Percentiles rank a stretch among this genome's conserved stretches.
Evolutionary conservation across 2,113 vertebrate genomes (phyloP).

Genomic region (Salvelinus fontinalis): DNA sequence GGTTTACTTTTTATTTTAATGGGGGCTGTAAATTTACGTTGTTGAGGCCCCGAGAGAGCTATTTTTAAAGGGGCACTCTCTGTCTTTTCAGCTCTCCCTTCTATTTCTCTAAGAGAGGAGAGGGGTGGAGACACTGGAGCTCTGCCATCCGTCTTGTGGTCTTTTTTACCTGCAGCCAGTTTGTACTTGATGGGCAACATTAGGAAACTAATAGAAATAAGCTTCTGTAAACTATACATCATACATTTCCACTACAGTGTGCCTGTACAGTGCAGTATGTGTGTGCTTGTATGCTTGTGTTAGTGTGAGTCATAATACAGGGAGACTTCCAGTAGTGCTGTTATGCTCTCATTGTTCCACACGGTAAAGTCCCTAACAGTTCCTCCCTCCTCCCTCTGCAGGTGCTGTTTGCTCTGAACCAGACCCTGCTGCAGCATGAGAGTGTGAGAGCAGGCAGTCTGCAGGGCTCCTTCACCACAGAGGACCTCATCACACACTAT

Average conservation of each 20-base stretch:
- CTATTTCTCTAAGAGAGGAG: constrained; percentile 12
- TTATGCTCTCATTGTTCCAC: not conserved
- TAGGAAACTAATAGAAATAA: constrained; percentile 35
- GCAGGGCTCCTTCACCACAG: constrained; percentile 82
- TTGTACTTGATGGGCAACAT: constrained; percentile 35
- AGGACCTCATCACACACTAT: constrained; percentile 90
- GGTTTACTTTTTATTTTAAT: constrained; percentile 78
- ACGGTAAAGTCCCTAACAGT: not conserved
- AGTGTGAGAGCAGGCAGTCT: constrained; percentile 83
- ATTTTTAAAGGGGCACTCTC: constrained; percentile 55
- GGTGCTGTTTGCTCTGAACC: constrained; percentile 88
- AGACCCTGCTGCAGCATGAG: constrained; percentile 85
- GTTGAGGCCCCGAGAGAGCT: constrained; percentile 42
- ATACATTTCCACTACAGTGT: not conserved
- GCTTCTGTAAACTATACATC: no score
- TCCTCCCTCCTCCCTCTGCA: constrained; percentile 38
- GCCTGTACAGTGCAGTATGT: not conserved
- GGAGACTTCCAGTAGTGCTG: not conserved
- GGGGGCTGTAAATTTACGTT: constrained; percentile 68
- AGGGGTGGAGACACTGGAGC: constrained; percentile 26
- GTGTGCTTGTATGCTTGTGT: not conserved
- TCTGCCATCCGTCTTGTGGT: constrained; percentile 47
- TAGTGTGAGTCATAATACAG: not conserved
- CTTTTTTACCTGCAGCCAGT: constrained; percentile 54
- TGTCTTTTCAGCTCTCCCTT: constrained; percentile 26